phyloP scores from a whole-genome alignment of 2,888 invertebrate species.

The Cenopis cana region DNA sequence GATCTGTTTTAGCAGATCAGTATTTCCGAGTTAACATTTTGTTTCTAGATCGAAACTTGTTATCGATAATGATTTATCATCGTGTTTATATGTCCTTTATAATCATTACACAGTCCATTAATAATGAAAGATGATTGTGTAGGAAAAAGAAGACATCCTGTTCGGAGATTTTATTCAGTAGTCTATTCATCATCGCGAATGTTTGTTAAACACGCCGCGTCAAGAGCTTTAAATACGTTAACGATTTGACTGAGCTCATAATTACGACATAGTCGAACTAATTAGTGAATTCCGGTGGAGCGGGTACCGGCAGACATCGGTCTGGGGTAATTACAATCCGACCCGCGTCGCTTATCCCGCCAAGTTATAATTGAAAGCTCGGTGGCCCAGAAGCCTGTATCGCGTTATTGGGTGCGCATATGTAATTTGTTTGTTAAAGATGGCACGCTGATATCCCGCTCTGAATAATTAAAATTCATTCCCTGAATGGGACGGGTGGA shows the following conservation, averaged over 20 bases:
- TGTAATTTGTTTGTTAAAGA: conserved; percentile 85
- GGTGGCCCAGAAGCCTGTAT: conserved; percentile 77
- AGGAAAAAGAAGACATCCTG: conserved; percentile 45
- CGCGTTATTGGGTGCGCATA: conserved; percentile 83
- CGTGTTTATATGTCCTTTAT: conserved; percentile 31
- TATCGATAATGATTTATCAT: conserved; percentile 23
- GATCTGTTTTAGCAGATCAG: conserved; percentile 1
- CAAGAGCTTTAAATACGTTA: conserved; percentile 59
- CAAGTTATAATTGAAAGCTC: conserved; percentile 82
- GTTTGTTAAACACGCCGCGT: conserved; percentile 52
- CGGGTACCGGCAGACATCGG: conserved; percentile 58
- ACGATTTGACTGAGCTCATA: conserved; percentile 65
- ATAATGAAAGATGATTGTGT: conserved; percentile 34
- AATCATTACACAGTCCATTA: conserved; percentile 16
- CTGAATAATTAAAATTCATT: conserved; percentile 85
- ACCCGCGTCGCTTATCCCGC: conserved; percentile 73
- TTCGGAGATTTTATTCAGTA: conserved; percentile 47
- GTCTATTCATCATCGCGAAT: conserved; percentile 50
- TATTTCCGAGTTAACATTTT: conserved; percentile 4
- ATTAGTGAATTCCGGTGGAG: conserved; percentile 58
- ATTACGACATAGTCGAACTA: conserved; percentile 70
- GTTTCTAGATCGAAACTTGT: conserved; percentile 16
- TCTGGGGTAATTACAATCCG: conserved; percentile 72
- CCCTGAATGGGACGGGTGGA: conserved; percentile 71
- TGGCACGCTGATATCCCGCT: conserved; percentile 83